A percentile compares a stretch with the other conserved stretches of the same genome.
These are phyloP conservation scores for Lacanobia wlatinum DNA, from an alignment of 2,888 invertebrate species.

Conservation along the genomic window DNA sequence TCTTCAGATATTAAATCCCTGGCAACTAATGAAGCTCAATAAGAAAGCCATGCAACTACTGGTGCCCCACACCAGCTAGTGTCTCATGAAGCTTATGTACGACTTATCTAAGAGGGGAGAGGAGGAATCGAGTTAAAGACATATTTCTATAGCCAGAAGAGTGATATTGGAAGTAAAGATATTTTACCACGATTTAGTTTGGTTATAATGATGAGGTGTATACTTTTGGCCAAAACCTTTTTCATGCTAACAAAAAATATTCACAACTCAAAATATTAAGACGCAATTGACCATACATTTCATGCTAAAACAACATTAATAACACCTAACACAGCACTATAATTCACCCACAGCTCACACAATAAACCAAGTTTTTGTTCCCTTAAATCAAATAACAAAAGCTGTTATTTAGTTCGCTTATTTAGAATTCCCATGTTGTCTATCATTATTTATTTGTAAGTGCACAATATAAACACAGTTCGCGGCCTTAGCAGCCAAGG, in stretches of 20 bases:
- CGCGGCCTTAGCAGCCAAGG: conserved; percentile 49
- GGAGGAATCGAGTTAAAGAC: background rate
- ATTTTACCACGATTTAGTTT: too few species aligned
- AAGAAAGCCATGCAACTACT: background rate
- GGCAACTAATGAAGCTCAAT: background rate
- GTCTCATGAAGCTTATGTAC: background rate
- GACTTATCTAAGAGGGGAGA: background rate
- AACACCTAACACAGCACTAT: conserved; percentile 19
- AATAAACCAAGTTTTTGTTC: conserved; percentile 57
- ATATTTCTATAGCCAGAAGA: background rate
- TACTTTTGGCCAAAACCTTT: background rate
- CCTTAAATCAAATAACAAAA: conserved; percentile 68
- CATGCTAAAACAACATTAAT: conserved; percentile 6
- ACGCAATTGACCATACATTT: conserved; percentile 3
- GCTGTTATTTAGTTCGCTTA: conserved; percentile 69
- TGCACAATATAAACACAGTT: conserved; percentile 73
- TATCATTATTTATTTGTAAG: conserved; percentile 76
- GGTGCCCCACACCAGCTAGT: background rate
- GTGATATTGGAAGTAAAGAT: background rate
- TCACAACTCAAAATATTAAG: background rate
- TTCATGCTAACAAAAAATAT: background rate
- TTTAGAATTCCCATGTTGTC: conserved; percentile 71
- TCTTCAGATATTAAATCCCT: background rate
- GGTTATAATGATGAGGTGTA: background rate
- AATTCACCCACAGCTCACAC: conserved; percentile 35